Percentiles rank a stretch among this genome's conserved stretches.
Evolutionary conservation across 2,888 invertebrate species (phyloP).

Genomic region (Dicyrtomina minuta): DNA sequence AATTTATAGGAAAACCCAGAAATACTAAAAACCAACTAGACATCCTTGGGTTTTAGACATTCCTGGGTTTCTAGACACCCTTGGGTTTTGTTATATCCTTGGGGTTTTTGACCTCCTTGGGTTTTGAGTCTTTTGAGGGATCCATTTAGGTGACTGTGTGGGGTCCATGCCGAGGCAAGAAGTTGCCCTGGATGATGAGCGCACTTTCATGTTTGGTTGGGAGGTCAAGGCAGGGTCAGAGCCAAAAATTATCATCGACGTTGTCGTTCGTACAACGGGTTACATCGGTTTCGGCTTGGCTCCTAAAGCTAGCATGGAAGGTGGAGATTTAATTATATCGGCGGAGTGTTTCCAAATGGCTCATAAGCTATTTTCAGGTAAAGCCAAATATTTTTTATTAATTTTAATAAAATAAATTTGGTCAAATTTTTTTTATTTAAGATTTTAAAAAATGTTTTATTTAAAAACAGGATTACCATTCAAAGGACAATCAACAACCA

Average conservation of each 20-base stretch:
- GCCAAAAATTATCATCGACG: background rate
- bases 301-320: background rate
- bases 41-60: no score
- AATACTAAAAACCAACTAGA: no score
- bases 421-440: no score
- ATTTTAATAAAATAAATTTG: no score
- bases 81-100: no score
- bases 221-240: background rate
- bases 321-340: slow-evolving; percentile 16
- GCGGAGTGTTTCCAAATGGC: background rate
- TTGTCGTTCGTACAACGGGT: background rate
- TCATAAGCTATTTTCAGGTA: slow-evolving; percentile 2
- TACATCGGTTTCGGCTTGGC: slow-evolving; percentile 13
- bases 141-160: background rate
- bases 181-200: background rate
- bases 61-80: no score
- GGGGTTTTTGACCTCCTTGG: no score
- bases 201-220: background rate
- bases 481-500: slow-evolving; percentile 7
- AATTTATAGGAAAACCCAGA: no score
- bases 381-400: no score
- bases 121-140: no score
- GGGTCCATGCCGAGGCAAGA: background rate
- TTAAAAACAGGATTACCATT: slow-evolving; percentile 22
- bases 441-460: no score